Conservation (phyloP, 2,888 invertebrate genomes). For the Andrena chrysosceles region DNA sequence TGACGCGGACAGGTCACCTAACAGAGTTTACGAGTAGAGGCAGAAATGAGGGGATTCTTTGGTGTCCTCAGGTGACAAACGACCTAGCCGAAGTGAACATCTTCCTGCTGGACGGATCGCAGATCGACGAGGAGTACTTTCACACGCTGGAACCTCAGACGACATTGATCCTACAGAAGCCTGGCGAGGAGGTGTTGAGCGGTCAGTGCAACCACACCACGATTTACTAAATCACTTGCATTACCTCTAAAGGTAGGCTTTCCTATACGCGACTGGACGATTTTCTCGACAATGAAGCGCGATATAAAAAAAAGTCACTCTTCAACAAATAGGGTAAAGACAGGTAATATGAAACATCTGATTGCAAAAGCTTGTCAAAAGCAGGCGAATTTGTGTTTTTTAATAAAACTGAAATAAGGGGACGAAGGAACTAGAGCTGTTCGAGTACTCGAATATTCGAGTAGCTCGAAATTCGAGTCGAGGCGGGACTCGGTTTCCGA, state of each 20-base stretch:
- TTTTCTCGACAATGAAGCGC: not conserved
- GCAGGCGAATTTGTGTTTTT: too few relatives aligned
- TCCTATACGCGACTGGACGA: not conserved
- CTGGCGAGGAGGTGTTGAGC: slow-evolving; percentile 82
- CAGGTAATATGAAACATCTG: too few relatives aligned
- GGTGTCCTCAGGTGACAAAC: slow-evolving; percentile 71
- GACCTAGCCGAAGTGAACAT: slow-evolving; percentile 77
- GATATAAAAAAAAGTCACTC: too few relatives aligned
- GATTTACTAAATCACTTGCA: not conserved
- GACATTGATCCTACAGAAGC: slow-evolving; percentile 87
- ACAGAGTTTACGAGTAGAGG: not conserved
- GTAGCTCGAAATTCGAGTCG: too few relatives aligned
- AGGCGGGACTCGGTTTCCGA: too few relatives aligned
- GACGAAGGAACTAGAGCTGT: too few relatives aligned
- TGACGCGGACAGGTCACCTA: not conserved
- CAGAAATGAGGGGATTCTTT: not conserved
- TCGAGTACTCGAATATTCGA: too few relatives aligned
- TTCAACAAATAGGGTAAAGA: too few relatives aligned
- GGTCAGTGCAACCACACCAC: slow-evolving; percentile 74
- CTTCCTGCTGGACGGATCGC: slow-evolving; percentile 81
- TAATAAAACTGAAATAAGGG: too few relatives aligned
- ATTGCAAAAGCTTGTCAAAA: too few relatives aligned
- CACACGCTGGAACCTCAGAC: slow-evolving; percentile 91
- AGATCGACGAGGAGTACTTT: slow-evolving; percentile 91
- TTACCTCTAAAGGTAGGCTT: not conserved